Conservation (phyloP, 2,113 vertebrate genomes). For the Numida meleagris region DNA sequence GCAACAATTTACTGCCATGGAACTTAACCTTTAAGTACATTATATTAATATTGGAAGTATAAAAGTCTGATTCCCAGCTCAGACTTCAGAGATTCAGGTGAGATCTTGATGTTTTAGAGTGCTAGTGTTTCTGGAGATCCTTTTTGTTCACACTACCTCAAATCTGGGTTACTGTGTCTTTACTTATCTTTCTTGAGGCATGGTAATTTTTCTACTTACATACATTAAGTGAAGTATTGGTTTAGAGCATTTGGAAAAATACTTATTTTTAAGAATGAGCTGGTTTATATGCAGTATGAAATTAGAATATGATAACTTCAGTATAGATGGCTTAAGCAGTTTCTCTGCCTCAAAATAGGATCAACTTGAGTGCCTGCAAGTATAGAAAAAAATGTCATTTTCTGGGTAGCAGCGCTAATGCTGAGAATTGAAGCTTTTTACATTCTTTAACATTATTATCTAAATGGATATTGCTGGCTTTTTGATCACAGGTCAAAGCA, state of each 20-base stretch:
- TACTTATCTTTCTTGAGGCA: background rate
- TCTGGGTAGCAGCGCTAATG: background rate
- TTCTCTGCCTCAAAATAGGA: background rate
- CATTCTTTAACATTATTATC: background rate
- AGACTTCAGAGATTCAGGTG: background rate
- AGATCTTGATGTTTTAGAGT: background rate
- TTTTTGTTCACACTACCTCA: background rate
- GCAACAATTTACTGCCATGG: background rate
- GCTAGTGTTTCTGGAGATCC: background rate
- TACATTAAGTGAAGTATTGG: background rate
- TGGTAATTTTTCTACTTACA: background rate
- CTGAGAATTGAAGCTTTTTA: background rate
- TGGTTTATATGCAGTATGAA: background rate
- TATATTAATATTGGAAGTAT: background rate
- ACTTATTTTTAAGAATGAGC: background rate
- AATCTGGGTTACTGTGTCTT: background rate
- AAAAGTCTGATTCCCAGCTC: background rate
- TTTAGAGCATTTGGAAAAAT: background rate
- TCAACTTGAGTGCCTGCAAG: background rate
- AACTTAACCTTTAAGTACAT: background rate
- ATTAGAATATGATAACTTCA: background rate
- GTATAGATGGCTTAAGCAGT: background rate
- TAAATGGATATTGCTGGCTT: background rate
- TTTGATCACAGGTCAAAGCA: background rate
- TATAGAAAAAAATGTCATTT: background rate